Evolutionary conservation across 2,888 invertebrate species (phyloP).

Genomic region (Chymomyza procnemis): DNA sequence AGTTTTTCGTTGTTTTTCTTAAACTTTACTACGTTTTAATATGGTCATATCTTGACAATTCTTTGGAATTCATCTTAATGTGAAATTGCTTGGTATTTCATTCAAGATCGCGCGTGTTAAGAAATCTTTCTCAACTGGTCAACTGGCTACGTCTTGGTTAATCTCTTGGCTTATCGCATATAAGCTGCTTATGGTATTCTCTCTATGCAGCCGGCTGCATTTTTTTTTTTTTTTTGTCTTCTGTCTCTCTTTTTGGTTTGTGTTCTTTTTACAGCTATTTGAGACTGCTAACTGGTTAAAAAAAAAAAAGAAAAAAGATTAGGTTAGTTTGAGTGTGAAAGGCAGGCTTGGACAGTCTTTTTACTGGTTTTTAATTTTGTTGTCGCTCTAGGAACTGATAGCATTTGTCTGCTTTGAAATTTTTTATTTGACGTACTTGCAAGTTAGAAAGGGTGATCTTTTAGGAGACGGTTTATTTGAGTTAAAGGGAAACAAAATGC

Average conservation of each 20-base stretch:
- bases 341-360: neutral
- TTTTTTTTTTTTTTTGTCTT: neutral
- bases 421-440: conserved; percentile 1
- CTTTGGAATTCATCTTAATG: neutral
- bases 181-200: neutral
- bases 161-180: neutral
- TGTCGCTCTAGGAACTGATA: neutral
- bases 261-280: neutral
- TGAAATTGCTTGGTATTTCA: conserved; percentile 1
- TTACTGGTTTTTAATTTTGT: neutral
- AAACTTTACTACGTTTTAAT: neutral
- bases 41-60: neutral
- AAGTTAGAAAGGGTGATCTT: neutral
- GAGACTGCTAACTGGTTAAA: neutral
- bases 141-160: neutral
- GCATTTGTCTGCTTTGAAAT: neutral
- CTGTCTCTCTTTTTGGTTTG: neutral
- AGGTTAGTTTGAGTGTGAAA: neutral
- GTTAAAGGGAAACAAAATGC: too few species aligned
- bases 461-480: too few species aligned
- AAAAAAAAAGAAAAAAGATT: too few species aligned
- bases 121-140: neutral
- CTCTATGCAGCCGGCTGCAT: conserved; percentile 5
- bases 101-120: neutral
- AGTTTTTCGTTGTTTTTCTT: neutral